Evolutionary conservation across 2,113 vertebrate genomes (phyloP).

Genomic region (Syngnathus scovelli): DNA sequence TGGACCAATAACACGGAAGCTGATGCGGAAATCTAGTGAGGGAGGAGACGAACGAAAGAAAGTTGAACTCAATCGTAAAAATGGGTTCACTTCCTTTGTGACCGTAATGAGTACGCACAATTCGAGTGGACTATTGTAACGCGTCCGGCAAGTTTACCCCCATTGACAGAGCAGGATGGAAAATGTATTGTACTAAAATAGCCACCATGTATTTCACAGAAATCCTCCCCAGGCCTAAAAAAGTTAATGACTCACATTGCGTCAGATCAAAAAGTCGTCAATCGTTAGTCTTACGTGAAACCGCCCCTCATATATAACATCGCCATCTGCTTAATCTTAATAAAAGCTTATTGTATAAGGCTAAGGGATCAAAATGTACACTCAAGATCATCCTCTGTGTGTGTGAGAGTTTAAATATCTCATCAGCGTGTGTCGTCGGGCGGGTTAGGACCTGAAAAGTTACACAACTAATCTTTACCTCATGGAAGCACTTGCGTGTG

Average conservation of each 20-base stretch:
- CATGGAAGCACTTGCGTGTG: background rate
- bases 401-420: background rate
- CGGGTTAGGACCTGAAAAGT: conserved; percentile 1
- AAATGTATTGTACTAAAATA: conserved; percentile 41
- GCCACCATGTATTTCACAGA: conserved; percentile 22
- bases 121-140: conserved; percentile 20
- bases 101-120: conserved; percentile 34
- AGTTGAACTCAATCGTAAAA: conserved; percentile 1
- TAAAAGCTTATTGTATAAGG: conserved; percentile 7
- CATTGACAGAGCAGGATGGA: conserved; percentile 33
- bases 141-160: conserved; percentile 22
- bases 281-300: background rate
- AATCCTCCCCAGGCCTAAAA: fast-evolving
- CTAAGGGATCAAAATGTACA: background rate
- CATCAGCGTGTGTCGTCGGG: background rate
- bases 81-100: conserved; percentile 23
- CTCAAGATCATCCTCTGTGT: background rate
- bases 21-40: background rate
- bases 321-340: conserved; percentile 9
- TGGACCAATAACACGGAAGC: background rate
- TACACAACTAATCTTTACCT: conserved; percentile 13
- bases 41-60: background rate
- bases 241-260: conserved; percentile 4
- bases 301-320: background rate
- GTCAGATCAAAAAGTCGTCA: conserved; percentile 17